Base-by-base conservation (phyloP, 2,797 vertebrate species). In the Tapirus indicus region DNA sequence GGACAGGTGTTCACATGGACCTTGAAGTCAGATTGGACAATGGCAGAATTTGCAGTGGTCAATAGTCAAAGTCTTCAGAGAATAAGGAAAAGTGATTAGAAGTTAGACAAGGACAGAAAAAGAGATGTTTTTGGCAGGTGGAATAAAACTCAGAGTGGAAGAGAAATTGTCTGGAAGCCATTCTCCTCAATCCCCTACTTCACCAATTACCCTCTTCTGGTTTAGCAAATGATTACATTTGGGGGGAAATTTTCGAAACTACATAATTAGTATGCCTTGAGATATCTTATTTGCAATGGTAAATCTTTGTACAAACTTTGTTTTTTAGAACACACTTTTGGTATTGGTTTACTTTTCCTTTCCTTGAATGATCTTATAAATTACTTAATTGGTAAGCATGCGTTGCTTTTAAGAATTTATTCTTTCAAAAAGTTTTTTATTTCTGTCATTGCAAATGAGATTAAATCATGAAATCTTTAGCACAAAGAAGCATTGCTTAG, bases 291-390 rank as follows among this genome's bases (percentile, higher is more conserved):
- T 69, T 84, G 16, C 49, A 54, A 74, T 29, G n/a, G 23, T 21
- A 4, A 44, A 38, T 66, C 44, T 82, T 66, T 52, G 23, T 64
- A 32, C 23, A 75, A 86, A 44, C 16, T n/a, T 86, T 47, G 12
- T 23, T 71, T 68, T 69, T 75, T 38, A 91, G 77, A 60, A 75
- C 35, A 62, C 4, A 47, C 32, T 84, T 96, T 84, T 69, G 69
- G 71, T 91, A 66, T 77, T 64, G 29, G 4, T 88, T 97, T 71
- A 11, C 84, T 95, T 96, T 91, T 38, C 17, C 29, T 82, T 64
- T 97, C 32, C 56, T 91, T 66, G 66, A 75, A 77, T 56, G 29
- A 54, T 44, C 56, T 69, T 49, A 13, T 71, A 72, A 66, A 77
- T 69, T 17, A 2, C 8, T 58, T 85, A 56, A 5, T 71, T 75